Conservation (phyloP, 2,113 vertebrate genomes). For the Corythornis madagascariensis region DNA sequence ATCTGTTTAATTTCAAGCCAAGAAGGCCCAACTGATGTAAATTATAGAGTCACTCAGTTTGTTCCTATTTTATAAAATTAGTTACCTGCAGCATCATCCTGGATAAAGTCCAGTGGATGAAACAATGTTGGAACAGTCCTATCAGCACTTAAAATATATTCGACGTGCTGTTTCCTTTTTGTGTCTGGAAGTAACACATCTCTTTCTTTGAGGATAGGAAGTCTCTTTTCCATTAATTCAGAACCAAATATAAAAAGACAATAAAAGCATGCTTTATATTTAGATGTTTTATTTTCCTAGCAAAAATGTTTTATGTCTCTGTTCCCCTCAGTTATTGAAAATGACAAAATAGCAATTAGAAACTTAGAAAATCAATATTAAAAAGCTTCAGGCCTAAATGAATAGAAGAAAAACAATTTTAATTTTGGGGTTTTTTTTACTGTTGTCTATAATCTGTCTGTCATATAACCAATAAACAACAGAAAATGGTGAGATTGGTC, state of each 20-base stretch:
- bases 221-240: not conserved
- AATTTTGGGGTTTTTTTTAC: not conserved
- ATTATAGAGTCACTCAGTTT: not conserved
- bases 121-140: not conserved
- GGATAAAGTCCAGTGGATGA: constrained; percentile 12
- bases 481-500: not conserved
- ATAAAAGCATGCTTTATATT: not conserved
- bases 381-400: not conserved
- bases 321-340: not conserved
- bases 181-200: rapidly evolving
- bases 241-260: not conserved
- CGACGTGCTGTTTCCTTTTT: not conserved
- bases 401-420: not conserved
- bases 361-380: not conserved
- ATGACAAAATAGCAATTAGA: not conserved
- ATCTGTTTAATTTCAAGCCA: constrained; percentile 6
- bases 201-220: not conserved
- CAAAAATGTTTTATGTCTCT: not conserved
- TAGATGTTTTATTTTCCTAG: not conserved
- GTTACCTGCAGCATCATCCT: constrained; percentile 21
- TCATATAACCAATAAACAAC: not conserved
- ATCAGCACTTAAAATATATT: not conserved
- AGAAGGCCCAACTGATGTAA: not conserved
- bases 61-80: constrained; percentile 46
- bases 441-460: not conserved